A percentile compares a stretch with the other conserved stretches of the same genome.
phyloP scores from a whole-genome alignment of 2,797 vertebrate genomes.

The Poecile montanus region DNA sequence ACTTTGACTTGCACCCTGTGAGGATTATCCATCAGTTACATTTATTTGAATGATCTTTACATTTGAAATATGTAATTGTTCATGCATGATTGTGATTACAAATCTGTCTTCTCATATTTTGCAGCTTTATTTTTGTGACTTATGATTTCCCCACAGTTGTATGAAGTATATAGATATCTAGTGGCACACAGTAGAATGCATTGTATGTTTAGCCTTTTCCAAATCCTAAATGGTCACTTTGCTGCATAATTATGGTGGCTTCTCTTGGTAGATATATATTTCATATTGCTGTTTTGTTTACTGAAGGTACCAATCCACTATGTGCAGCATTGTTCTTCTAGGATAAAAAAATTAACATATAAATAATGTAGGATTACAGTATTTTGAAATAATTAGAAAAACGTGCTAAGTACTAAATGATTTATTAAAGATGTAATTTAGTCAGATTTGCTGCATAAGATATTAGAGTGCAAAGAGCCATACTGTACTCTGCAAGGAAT shows the following conservation, averaged over 20 bases:
- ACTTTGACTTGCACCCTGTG: slow-evolving; percentile 80
- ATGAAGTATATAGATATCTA: slow-evolving; percentile 39
- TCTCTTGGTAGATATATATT: slow-evolving; percentile 39
- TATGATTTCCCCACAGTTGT: slow-evolving; percentile 36
- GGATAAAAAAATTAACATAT: slow-evolving; percentile 66
- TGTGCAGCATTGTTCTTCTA: slow-evolving; percentile 45
- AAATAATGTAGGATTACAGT: slow-evolving; percentile 66
- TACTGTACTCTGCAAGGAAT: slow-evolving; percentile 38
- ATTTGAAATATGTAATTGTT: slow-evolving; percentile 84
- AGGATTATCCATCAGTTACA: slow-evolving; percentile 81
- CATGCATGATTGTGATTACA: slow-evolving; percentile 69
- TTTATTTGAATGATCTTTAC: slow-evolving; percentile 82
- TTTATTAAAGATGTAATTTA: slow-evolving; percentile 66
- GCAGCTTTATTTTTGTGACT: slow-evolving; percentile 43
- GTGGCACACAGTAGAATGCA: slow-evolving; percentile 4
- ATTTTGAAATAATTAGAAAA: slow-evolving; percentile 73
- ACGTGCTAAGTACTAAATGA: slow-evolving; percentile 58
- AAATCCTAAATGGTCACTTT: slow-evolving; percentile 49
- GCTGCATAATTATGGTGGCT: slow-evolving; percentile 42
- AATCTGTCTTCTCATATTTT: slow-evolving; percentile 53
- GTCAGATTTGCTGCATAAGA: slow-evolving; percentile 53
- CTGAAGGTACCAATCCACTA: slow-evolving; percentile 15
- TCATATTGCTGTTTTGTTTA: slow-evolving; percentile 55
- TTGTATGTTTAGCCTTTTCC: slow-evolving; percentile 47
- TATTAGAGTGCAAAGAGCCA: slow-evolving; percentile 44